Evolutionary conservation across 2,888 invertebrate species (phyloP), one percentile per base, ranked within the genome.

Genomic region (Leptura quadrifasciata): DNA sequence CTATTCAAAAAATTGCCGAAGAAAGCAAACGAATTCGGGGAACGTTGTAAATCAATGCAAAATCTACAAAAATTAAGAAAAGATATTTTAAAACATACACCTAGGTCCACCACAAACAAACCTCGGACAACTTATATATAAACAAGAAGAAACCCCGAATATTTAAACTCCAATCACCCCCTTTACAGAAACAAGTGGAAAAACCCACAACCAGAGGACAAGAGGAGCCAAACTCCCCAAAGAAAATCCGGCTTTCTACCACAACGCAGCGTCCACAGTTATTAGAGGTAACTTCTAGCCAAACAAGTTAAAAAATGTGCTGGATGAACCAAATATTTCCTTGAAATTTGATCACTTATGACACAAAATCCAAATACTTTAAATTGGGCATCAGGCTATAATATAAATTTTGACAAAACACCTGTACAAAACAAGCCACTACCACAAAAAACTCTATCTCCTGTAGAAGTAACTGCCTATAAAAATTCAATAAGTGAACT

Each of bases 61-160:
- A 24, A 24, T n/a, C 12, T 24, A 17, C n/a, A 61, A 61, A 61
- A 61, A 24, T 10, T 31, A 61, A 24, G 31, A 24, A 61, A 61
- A n/a, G 61, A 61, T 31, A 31, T 61, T 27, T 61, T 24, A 61
- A 27, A 61, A 61, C 31, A 61, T 24, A n/a, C 24, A 8, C 61
- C 24, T 61, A 61, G 61, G n/a, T n/a, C 54, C 31, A n/a, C 31
- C 6, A 5, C n/a, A 0, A 61, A 9, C 15, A 61, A 61, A 61
- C 61, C 20, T 24, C 61, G 18, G 24, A 15, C 61, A 24, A 27
- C 8, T 15, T 24, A 15, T 18, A 21, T 12, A 18, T 21, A 12
- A 58, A 21, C 20, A 58, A 58, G 21, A 18, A 58, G 20, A 35
- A 35, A 35, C 35, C 35, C 35, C 10, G 35, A 6, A 35, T 58